These are phyloP conservation scores for Pteruthius melanotis DNA, from an alignment of 2,113 vertebrate genomes.

Conservation along the genomic window DNA sequence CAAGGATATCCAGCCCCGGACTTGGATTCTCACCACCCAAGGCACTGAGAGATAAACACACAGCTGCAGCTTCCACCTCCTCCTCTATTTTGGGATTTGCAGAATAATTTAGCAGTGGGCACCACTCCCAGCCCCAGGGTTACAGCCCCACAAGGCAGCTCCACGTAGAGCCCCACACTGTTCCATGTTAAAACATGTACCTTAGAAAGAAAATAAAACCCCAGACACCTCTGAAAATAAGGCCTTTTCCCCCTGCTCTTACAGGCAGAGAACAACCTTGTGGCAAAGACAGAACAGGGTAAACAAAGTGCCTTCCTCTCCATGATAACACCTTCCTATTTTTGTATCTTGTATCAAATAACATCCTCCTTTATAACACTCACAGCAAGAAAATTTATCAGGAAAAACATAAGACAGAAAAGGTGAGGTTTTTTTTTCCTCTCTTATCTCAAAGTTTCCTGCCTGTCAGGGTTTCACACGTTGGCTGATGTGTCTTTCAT, in stretches of 20 bases:
- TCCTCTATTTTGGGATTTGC: neutral
- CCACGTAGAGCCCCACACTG: neutral
- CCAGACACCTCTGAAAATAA: neutral
- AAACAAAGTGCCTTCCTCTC: constrained; percentile 19
- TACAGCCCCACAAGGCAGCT: neutral
- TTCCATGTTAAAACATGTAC: neutral
- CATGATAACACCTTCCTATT: constrained; percentile 39
- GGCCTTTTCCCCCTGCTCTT: neutral
- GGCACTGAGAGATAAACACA: neutral
- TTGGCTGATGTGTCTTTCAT: constrained; percentile 37
- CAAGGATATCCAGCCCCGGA: neutral
- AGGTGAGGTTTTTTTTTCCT: neutral
- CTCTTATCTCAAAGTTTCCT: constrained; percentile 43
- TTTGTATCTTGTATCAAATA: constrained; percentile 47
- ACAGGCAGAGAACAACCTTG: neutral
- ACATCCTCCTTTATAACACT: constrained; percentile 38
- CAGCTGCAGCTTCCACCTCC: neutral
- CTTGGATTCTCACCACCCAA: neutral
- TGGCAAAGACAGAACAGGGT: neutral
- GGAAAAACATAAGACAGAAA: constrained; percentile 47
- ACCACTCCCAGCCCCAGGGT: neutral
- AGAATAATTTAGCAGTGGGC: neutral
- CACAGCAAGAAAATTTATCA: constrained; percentile 67
- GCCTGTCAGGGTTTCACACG: constrained; percentile 40
- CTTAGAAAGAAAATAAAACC: neutral